Base-by-base conservation (phyloP, 2,888 invertebrate species). In the Drosophila helvetica region DNA sequence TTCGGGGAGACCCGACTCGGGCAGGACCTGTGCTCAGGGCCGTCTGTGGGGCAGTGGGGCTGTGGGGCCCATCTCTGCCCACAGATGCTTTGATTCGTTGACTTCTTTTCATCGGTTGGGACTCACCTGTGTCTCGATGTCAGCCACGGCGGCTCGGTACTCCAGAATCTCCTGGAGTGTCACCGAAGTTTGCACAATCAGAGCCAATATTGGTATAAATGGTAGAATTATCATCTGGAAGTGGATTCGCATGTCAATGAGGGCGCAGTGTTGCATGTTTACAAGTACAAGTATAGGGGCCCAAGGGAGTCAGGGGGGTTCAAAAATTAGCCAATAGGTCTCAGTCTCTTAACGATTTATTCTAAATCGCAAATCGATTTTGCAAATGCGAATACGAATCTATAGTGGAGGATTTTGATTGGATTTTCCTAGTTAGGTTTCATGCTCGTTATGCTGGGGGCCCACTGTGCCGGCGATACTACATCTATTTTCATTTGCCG, bases 121-220 rank as follows among this genome's bases (percentile, higher is more conserved):
- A 75, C 90, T 92, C 91, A 96, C 97, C 95, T 97, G 97, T 67
- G 95, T 95, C 88, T 97, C 97, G 33, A 97, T 95, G 90, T 96
- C 96, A 70, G 95, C 94, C 4, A 96, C 96, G 86, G 96, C 96
- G 75, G 95, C 94, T 38, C 96, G 94, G 86, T 96, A 95, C 54
- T 94, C 94, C 87, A 97, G 93, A 84, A 96, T 96, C 90, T 95
- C 95, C 90, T 95, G 94, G 67, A 97, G 93, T 9, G 95, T 95
- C 67, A 96, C 93, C 3, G 96, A 95, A 60, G 97, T 97, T 92
- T 97, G 97, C 25, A 96, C 95, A 88, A 97, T 96, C 75, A 97
- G 94, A 0, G 97, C 96, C 88, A 96, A 93, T 89, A 97, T 97
- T 18, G 97, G 97, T 78, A 97, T 96, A 93, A 97, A 97, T 9